Conservation (phyloP, 2,113 vertebrate species). For the Clarias gariepinus region DNA sequence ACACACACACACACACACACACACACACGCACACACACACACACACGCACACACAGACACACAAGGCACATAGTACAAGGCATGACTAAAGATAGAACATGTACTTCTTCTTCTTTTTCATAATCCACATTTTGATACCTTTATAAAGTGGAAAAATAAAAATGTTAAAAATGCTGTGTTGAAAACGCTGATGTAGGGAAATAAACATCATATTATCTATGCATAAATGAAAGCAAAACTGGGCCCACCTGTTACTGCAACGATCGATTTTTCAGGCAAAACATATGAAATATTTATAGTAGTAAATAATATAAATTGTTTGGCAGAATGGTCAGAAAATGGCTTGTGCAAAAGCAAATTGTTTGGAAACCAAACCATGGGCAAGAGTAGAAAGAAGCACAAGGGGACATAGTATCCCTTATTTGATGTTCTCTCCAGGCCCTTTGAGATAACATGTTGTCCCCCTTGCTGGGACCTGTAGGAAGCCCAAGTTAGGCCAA, state of each 20-base stretch:
- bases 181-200: neutral
- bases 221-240: neutral
- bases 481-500: conserved; percentile 48
- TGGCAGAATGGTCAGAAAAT: neutral
- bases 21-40: neutral
- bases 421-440: conserved; percentile 61
- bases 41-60: neutral
- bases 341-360: neutral
- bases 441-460: conserved; percentile 66
- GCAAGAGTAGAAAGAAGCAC: conserved; percentile 61
- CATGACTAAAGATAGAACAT: neutral
- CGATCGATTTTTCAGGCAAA: neutral
- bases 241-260: neutral
- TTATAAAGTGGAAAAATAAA: neutral
- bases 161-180: neutral
- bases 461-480: conserved; percentile 64
- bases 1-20: neutral
- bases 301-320: conserved; percentile 9
- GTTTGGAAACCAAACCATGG: neutral
- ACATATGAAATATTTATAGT: conserved; percentile 9
- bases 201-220: neutral
- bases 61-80: neutral
- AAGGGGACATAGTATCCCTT: conserved; percentile 53
- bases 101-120: neutral
- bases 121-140: no score